Conservation (phyloP, 2,113 vertebrate species). For the Leucopternis melanops region DNA sequence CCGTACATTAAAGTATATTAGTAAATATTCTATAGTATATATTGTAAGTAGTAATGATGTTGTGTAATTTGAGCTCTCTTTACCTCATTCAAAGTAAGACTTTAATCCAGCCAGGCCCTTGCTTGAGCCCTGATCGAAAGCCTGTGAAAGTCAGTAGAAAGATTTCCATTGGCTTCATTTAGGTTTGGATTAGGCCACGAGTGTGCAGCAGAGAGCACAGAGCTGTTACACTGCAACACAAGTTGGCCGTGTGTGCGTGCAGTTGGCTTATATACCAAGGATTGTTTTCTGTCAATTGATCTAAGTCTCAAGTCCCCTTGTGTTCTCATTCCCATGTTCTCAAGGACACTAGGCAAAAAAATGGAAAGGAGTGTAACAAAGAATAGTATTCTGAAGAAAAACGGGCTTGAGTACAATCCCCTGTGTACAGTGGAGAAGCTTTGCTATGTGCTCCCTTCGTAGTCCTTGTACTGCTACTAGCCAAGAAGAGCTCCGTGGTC, state of each 20-base stretch:
- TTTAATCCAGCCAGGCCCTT: background rate
- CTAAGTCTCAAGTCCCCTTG: background rate
- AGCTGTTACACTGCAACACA: background rate
- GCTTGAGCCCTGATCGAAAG: background rate
- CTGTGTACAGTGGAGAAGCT: background rate
- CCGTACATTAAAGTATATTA: background rate
- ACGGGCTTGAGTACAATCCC: background rate
- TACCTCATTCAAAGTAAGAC: background rate
- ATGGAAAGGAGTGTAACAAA: background rate
- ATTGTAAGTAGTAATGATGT: background rate
- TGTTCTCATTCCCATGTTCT: background rate
- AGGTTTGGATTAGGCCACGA: background rate
- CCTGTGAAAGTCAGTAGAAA: background rate
- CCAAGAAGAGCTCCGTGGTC: background rate
- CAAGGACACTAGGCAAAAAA: background rate
- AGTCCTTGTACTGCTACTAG: background rate
- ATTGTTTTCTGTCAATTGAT: background rate
- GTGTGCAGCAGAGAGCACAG: background rate
- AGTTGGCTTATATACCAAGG: background rate
- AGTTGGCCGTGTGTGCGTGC: fast-evolving
- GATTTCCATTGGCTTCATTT: background rate
- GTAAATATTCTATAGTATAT: constrained; percentile 17
- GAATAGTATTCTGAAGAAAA: background rate
- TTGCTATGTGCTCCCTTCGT: background rate
- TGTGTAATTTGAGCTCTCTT: constrained; percentile 16